Conservation (phyloP, 2,888 invertebrate species). For the Lordiphosa fenestrarum region DNA sequence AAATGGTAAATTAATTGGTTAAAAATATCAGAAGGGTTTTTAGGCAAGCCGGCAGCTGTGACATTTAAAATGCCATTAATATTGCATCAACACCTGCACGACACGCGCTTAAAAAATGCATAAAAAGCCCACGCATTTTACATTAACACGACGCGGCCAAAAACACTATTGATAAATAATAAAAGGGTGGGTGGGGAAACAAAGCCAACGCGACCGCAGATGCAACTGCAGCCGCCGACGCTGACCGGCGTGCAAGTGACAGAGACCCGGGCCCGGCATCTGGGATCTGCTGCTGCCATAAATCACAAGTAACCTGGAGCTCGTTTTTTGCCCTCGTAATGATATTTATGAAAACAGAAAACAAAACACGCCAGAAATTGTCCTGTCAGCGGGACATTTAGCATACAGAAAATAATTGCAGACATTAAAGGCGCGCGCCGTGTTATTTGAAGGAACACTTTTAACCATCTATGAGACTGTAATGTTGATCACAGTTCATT, state of each 20-base stretch:
- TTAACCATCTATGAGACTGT: no score
- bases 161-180: conserved; percentile 46
- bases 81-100: conserved; percentile 64
- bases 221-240: conserved; percentile 14
- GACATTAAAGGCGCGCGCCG: no score
- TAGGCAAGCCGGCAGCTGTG: conserved; percentile 43
- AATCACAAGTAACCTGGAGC: conserved; percentile 5
- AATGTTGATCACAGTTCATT: no score
- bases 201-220: conserved; percentile 29
- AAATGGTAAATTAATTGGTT: conserved; percentile 58
- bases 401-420: no score
- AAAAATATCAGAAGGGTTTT: conserved; percentile 43
- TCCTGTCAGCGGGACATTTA: no score
- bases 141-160: conserved; percentile 37
- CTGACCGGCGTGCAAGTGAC: conserved; percentile 5
- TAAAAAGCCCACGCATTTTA: conserved; percentile 32
- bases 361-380: no score
- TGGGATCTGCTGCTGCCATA: conserved; percentile 15
- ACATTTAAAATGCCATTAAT: conserved; percentile 70
- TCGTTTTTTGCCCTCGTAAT: no score
- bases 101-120: conserved; percentile 16
- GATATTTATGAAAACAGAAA: no score
- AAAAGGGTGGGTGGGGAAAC: conserved; percentile 26
- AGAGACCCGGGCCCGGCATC: not conserved
- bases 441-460: no score